Evolutionary conservation across 2,113 vertebrate species (phyloP), one percentile per base, ranked within the genome.

Genomic region (Polypterus bichir): DNA sequence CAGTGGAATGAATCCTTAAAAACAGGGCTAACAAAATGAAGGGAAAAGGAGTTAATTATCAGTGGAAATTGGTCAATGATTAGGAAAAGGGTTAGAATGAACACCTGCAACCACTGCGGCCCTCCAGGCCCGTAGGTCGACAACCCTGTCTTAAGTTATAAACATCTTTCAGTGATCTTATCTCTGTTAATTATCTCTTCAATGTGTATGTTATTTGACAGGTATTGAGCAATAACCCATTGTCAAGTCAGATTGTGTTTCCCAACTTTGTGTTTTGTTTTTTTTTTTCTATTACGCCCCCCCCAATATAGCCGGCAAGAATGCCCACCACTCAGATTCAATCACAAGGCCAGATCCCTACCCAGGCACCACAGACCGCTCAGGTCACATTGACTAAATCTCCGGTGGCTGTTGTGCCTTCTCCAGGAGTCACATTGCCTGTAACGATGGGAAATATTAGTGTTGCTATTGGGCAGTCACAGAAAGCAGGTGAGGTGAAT

Each of bases 301-400:
- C 4, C 7, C 46, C 46, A 8, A 11, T 11, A 47, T 11, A 4
- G 27, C 46, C 53, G 49, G 61, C 61, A n/a, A 52, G 61, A 46
- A 77, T 82, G 70, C 73, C 79, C 73, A 76, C 73, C 88, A 81
- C 89, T 27, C 86, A 92, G 69, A 80, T 92, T n/a, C 80, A 86
- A 70, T 75, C 86, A 27, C 85, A 88, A 70, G 85, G 87, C 44
- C 81, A 88, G 72, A 86, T 91, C 61, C 88, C 85, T 67, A 76
- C 81, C 44, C 90, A 89, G 64, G 69, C 86, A 5, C 86, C 83
- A 0, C 87, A 88, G 66, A 82, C 87, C 1, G 85, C 90, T 3
- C 92, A 94, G 66, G 89, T 93, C 67, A 88, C 92, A 61, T 76
- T 94, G 71, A 89, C 91, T 46, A 95, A 95, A 67, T 89, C 91